Percentiles rank a stretch among this genome's conserved stretches.
Evolutionary conservation across 2,888 invertebrate species (phyloP).

Genomic region (Chymomyza caudatula): DNA sequence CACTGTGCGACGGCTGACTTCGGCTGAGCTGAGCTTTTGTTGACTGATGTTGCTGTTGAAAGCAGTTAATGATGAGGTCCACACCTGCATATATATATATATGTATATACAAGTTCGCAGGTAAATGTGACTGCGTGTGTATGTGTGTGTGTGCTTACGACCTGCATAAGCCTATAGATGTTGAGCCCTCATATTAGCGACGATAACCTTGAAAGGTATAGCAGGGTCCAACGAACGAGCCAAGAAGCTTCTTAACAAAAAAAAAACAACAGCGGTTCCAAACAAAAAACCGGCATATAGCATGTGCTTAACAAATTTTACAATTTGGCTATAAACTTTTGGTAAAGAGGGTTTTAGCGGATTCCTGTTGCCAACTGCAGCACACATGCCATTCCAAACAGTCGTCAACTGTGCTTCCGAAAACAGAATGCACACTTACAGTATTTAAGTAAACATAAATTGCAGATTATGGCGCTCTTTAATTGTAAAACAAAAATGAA

Average conservation of each 20-base stretch:
- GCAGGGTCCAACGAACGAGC: slow-evolving; percentile 3
- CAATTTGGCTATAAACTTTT: neutral
- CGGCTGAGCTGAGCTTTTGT: slow-evolving; percentile 51
- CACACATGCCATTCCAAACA: neutral
- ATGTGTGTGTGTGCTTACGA: neutral
- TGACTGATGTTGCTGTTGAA: slow-evolving; percentile 44
- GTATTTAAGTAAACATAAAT: neutral
- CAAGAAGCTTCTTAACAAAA: neutral
- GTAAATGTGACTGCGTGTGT: neutral
- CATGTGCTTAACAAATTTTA: neutral
- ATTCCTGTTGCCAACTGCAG: neutral
- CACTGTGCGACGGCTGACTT: slow-evolving; percentile 20
- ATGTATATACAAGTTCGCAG: neutral
- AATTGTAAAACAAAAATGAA: neutral
- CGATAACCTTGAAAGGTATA: slow-evolving; percentile 60
- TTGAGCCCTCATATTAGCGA: neutral
- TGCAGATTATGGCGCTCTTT: neutral
- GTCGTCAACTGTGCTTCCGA: neutral
- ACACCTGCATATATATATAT: slow-evolving; percentile 17
- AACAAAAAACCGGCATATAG: neutral
- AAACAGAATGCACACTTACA: neutral
- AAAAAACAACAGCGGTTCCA: neutral
- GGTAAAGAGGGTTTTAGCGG: neutral
- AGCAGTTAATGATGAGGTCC: slow-evolving; percentile 58
- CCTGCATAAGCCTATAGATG: neutral